Conservation (phyloP, 2,888 invertebrate genomes). For the Dasypolia templi region DNA sequence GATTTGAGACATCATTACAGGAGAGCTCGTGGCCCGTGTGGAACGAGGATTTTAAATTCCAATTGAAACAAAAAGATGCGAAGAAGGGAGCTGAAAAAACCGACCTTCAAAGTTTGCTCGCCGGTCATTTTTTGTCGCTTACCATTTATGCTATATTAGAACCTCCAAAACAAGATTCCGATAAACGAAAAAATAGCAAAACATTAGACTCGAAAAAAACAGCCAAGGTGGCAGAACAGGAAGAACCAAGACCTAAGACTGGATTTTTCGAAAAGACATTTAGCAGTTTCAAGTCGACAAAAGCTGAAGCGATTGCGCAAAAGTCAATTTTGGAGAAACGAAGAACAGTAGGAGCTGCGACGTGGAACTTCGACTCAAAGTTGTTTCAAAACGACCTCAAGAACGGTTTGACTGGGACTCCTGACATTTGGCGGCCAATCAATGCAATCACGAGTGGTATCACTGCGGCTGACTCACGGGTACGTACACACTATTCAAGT, state of each 20-base stretch:
- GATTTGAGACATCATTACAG: constrained; percentile 93
- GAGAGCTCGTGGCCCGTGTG: constrained; percentile 95
- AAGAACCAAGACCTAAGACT: constrained; percentile 87
- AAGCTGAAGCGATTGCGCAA: constrained; percentile 84
- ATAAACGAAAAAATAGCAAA: constrained; percentile 83
- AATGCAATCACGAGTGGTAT: constrained; percentile 92
- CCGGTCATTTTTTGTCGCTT: constrained; percentile 92
- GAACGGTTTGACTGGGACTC: constrained; percentile 91
- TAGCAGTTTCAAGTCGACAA: constrained; percentile 86
- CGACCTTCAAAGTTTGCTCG: constrained; percentile 90
- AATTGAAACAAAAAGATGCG: constrained; percentile 90
- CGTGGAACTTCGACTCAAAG: constrained; percentile 92
- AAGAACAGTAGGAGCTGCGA: constrained; percentile 92
- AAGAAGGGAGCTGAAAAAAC: constrained; percentile 85
- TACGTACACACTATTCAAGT: constrained; percentile 76
- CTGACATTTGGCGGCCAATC: constrained; percentile 93
- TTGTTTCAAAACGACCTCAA: constrained; percentile 91
- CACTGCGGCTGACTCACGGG: constrained; percentile 87
- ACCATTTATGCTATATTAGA: constrained; percentile 93
- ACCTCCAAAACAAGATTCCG: constrained; percentile 85
- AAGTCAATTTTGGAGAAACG: constrained; percentile 91
- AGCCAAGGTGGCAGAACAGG: constrained; percentile 83
- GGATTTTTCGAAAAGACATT: constrained; percentile 89
- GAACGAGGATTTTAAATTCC: constrained; percentile 94
- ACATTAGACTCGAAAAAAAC: constrained; percentile 79